Conservation (phyloP, 1,140 invertebrate genomes). For the Nymphalis io region DNA sequence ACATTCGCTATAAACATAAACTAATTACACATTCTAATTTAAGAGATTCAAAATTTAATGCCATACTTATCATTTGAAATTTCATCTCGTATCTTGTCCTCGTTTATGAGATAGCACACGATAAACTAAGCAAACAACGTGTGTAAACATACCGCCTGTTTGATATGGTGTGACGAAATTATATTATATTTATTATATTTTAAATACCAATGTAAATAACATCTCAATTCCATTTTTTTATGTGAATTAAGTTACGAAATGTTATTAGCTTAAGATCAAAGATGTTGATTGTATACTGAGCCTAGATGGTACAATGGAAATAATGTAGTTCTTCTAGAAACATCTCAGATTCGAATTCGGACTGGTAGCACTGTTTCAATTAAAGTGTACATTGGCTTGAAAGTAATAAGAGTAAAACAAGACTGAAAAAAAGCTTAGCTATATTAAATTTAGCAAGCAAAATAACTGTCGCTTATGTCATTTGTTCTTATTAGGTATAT, state of each 20-base stretch:
- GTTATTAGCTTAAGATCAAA: too few relatives aligned
- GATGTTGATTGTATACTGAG: too few relatives aligned
- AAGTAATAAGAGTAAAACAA: too few relatives aligned
- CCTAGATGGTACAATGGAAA: too few relatives aligned
- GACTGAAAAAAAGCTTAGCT: too few relatives aligned
- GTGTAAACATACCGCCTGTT: slow-evolving; percentile 11
- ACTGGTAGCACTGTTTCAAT: too few relatives aligned
- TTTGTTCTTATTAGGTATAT: too few relatives aligned
- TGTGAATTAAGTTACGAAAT: neutral
- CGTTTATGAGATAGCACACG: slow-evolving; percentile 26
- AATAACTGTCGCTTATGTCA: too few relatives aligned
- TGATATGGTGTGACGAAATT: slow-evolving; percentile 32
- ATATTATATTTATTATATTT: slow-evolving; percentile 20
- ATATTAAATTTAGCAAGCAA: too few relatives aligned
- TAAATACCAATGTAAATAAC: slow-evolving; percentile 9
- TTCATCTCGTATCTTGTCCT: slow-evolving; percentile 35
- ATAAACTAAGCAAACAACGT: slow-evolving; percentile 27
- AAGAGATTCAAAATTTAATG: slow-evolving; percentile 10
- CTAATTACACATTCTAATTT: neutral
- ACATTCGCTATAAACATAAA: neutral
- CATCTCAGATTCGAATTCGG: too few relatives aligned
- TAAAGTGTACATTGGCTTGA: too few relatives aligned
- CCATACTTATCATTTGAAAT: slow-evolving; percentile 20
- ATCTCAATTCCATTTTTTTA: neutral
- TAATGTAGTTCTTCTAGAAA: too few relatives aligned